Conservation (phyloP, 2,888 invertebrate species). For the Abrostola triplasia region DNA sequence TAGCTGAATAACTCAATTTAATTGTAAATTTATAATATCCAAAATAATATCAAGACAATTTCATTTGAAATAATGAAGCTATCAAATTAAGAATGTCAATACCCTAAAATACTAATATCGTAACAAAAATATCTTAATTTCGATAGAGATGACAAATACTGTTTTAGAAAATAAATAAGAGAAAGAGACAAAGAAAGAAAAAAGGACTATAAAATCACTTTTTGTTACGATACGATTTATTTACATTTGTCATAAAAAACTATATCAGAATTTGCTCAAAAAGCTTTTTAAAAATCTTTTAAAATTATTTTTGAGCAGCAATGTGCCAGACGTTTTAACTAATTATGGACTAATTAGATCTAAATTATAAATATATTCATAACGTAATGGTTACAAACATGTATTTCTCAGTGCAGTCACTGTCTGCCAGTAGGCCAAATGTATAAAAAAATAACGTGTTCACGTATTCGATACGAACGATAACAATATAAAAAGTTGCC, state of each 20-base stretch:
- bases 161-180: conserved; percentile 10
- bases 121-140: conserved; percentile 18
- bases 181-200: conserved; percentile 18
- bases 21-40: conserved; percentile 30
- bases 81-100: conserved; percentile 14
- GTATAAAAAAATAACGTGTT: conserved; percentile 48
- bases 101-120: conserved; percentile 13
- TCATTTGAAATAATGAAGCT: too few species aligned
- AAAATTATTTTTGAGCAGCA: conserved; percentile 50
- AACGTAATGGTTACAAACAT: conserved; percentile 56
- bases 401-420: conserved; percentile 35
- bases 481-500: conserved; percentile 44
- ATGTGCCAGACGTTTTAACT: conserved; percentile 47
- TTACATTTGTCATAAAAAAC: conserved; percentile 49
- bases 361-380: conserved; percentile 59
- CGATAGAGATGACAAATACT: conserved; percentile 10
- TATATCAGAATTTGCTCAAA: conserved; percentile 38
- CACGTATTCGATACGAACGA: conserved; percentile 46
- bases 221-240: conserved; percentile 37
- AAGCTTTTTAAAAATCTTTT: conserved; percentile 16
- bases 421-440: conserved; percentile 30
- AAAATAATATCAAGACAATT: conserved; percentile 33
- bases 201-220: conserved; percentile 32
- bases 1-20: conserved; percentile 39
- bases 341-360: conserved; percentile 46